A percentile compares a stretch with the other conserved stretches of the same genome.
These are phyloP conservation scores for Tachypleus tridentatus DNA, from an alignment of 1,140 invertebrate species.

Conservation along the genomic window DNA sequence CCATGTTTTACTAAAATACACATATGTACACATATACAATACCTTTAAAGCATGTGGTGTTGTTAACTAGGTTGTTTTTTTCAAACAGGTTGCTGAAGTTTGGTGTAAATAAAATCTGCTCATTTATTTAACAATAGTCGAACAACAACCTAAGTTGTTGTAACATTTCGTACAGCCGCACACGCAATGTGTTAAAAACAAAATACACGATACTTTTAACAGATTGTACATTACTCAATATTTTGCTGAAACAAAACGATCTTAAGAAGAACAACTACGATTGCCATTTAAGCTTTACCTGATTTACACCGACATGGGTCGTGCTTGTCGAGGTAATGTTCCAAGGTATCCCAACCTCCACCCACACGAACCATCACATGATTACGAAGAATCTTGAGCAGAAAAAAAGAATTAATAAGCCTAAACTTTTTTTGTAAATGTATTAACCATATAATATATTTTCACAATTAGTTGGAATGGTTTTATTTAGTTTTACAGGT, in stretches of 20 bases:
- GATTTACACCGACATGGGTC: conserved; percentile 84
- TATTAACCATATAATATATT: no score
- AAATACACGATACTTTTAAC: neutral
- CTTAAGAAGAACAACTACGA: neutral
- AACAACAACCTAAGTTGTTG: neutral
- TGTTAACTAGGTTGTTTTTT: no score
- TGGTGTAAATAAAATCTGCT: conserved; percentile 3
- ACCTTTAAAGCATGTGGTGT: no score
- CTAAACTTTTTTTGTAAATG: no score
- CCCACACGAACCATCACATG: conserved; percentile 97
- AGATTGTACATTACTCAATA: neutral
- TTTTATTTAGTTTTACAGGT: no score
- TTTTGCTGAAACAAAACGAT: neutral
- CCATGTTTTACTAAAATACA: no score
- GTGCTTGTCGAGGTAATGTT: conserved; percentile 91
- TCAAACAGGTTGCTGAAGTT: no score
- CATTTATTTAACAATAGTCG: neutral
- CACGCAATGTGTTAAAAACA: neutral
- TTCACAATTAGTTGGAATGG: no score
- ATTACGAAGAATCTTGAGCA: conserved; percentile 69
- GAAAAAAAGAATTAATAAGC: neutral
- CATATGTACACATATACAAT: no score
- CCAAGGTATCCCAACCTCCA: conserved; percentile 91
- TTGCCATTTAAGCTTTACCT: conserved; percentile 30
- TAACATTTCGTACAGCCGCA: neutral